Percentiles rank a stretch among this genome's conserved stretches.
Conservation (phyloP, 2,797 vertebrate species). For the Sebastes diploproa region DNA sequence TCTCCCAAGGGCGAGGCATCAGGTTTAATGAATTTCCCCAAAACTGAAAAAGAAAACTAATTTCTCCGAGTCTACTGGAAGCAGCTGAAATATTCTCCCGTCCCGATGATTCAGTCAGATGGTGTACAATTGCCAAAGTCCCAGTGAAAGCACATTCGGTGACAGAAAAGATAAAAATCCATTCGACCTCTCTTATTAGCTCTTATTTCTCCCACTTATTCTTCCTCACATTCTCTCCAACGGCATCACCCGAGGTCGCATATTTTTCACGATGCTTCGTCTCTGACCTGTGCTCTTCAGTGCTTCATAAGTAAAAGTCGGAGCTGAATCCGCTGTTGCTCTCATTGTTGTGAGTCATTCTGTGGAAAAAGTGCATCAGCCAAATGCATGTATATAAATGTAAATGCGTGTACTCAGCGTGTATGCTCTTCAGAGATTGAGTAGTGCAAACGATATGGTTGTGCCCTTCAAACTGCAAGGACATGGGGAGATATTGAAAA, state of each 20-base stretch:
- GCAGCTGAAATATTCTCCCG: neutral
- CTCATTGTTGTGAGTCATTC: neutral
- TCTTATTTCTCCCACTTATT: slow-evolving; percentile 7
- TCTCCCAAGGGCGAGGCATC: neutral
- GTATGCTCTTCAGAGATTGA: slow-evolving; percentile 23
- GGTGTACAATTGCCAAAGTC: neutral
- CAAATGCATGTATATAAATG: slow-evolving; percentile 39
- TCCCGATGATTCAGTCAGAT: neutral
- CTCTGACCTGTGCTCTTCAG: slow-evolving; percentile 10
- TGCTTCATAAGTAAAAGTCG: neutral
- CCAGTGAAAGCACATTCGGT: neutral
- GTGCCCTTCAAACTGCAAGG: slow-evolving; percentile 56
- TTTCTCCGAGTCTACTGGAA: neutral
- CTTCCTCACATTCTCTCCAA: neutral
- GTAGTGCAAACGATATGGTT: neutral
- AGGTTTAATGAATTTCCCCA: neutral
- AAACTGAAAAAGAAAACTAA: neutral
- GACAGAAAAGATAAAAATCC: neutral
- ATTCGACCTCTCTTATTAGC: neutral
- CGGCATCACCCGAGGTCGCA: neutral
- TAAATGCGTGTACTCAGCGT: slow-evolving; percentile 23
- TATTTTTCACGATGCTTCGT: neutral
- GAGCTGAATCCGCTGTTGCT: neutral
- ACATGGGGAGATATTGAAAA: slow-evolving; percentile 34
- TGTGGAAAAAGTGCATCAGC: slow-evolving; percentile 22